Percentiles rank a stretch among this genome's conserved stretches.
Conservation (phyloP, 2,797 vertebrate species). For the Darevskia nairensis region DNA sequence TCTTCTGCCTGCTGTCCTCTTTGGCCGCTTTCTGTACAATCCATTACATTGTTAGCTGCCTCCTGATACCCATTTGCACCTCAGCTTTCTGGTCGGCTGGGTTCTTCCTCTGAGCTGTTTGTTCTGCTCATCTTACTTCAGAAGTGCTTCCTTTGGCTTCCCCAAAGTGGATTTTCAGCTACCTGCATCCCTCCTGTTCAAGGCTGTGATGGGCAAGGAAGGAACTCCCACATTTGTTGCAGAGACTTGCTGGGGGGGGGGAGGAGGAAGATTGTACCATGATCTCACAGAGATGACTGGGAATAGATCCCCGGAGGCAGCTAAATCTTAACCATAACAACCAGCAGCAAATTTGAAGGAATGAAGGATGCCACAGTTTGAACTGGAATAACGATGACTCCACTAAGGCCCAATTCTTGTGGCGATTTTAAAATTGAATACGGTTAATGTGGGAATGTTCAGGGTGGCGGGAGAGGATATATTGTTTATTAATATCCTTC, state of each 20-base stretch:
- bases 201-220: neutral
- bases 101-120: slow-evolving; percentile 1
- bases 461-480: too few species aligned
- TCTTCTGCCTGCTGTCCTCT: neutral
- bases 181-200: neutral
- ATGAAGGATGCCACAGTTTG: neutral
- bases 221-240: neutral
- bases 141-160: slow-evolving; percentile 2
- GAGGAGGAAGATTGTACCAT: neutral
- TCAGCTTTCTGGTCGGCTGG: slow-evolving; percentile 1
- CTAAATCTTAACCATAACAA: neutral
- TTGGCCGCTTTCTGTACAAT: slow-evolving; percentile 16
- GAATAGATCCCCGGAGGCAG: neutral
- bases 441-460: neutral
- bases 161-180: neutral
- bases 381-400: neutral
- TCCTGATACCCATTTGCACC: neutral
- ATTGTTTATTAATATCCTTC: too few species aligned
- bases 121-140: neutral
- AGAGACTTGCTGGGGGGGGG: neutral
- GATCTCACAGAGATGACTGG: neutral
- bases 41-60: neutral
- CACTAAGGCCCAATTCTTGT: neutral
- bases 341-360: neutral
- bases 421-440: neutral